These are phyloP conservation scores for Diuraphis noxia DNA, from an alignment of 1,140 invertebrate genomes.

Conservation along the genomic window DNA sequence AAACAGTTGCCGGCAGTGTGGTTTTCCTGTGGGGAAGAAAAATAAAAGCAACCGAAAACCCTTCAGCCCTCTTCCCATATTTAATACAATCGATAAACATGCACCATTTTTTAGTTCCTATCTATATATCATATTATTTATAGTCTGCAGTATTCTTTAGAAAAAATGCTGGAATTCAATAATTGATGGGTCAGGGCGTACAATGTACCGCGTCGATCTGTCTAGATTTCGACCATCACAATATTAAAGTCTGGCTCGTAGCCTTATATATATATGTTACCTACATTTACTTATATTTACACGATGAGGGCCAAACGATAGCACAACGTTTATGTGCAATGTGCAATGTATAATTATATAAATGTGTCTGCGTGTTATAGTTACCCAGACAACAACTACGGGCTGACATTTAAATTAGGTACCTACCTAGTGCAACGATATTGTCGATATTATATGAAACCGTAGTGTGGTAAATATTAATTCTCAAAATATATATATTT, in stretches of 20 bases:
- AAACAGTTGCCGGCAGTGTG: slow-evolving; percentile 16
- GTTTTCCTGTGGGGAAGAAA: slow-evolving; percentile 9
- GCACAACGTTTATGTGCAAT: not conserved
- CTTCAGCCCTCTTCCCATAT: not conserved
- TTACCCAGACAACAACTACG: not conserved
- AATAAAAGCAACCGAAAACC: slow-evolving; percentile 18
- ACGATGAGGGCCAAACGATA: not conserved
- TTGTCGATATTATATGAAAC: too few species aligned
- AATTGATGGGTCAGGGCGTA: not conserved
- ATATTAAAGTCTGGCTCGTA: not conserved
- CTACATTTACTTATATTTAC: too few species aligned
- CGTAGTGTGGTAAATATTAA: not conserved
- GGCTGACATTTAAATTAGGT: not conserved
- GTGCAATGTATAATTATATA: not conserved
- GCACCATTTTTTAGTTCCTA: slow-evolving; percentile 8
- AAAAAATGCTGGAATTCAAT: not conserved
- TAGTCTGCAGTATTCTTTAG: not conserved
- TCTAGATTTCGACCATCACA: not conserved
- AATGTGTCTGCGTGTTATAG: not conserved
- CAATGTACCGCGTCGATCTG: not conserved
- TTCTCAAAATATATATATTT: not conserved
- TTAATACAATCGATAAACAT: slow-evolving; percentile 40
- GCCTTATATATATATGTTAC: not conserved
- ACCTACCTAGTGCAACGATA: not conserved
- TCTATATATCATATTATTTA: not conserved